Evolutionary conservation across 2,888 invertebrate genomes (phyloP).

Genomic region (Spilosoma lubricipeda): DNA sequence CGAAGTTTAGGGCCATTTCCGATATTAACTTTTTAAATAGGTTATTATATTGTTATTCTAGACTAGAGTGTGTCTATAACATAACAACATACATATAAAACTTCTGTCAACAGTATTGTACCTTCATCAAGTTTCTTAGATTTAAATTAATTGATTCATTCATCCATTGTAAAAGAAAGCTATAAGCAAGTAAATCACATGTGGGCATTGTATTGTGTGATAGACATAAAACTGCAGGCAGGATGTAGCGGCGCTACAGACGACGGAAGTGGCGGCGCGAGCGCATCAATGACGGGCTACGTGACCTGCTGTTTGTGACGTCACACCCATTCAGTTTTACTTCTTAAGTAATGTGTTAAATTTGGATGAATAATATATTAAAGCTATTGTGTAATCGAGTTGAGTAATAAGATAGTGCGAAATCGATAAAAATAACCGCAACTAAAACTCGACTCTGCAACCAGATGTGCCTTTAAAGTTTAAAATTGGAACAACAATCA

Average conservation of each 20-base stretch:
- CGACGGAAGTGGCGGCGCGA: slow-evolving; percentile 76
- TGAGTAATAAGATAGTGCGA: slow-evolving; percentile 1
- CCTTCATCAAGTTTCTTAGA: not conserved
- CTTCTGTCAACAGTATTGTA: not conserved
- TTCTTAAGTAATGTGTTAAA: slow-evolving; percentile 31
- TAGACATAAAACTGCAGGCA: slow-evolving; percentile 66
- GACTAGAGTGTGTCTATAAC: not conserved
- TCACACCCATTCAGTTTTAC: slow-evolving; percentile 59
- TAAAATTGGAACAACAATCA: slow-evolving; percentile 9
- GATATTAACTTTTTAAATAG: not conserved
- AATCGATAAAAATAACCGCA: slow-evolving; percentile 17
- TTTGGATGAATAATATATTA: slow-evolving; percentile 26
- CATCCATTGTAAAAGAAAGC: slow-evolving; percentile 6
- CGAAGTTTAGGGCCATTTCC: not conserved
- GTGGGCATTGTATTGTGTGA: slow-evolving; percentile 36
- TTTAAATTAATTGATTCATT: not conserved
- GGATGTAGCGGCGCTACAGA: slow-evolving; percentile 80
- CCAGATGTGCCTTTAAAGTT: slow-evolving; percentile 16
- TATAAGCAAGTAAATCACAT: slow-evolving; percentile 38
- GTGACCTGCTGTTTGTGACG: slow-evolving; percentile 67
- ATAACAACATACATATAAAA: not conserved
- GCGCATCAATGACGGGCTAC: slow-evolving; percentile 74
- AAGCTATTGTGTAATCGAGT: slow-evolving; percentile 2
- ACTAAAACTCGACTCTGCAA: slow-evolving; percentile 10
- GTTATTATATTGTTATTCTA: not conserved